phyloP scores from a whole-genome alignment of 1,140 invertebrate genomes.

The Maconellicoccus hirsutus region DNA sequence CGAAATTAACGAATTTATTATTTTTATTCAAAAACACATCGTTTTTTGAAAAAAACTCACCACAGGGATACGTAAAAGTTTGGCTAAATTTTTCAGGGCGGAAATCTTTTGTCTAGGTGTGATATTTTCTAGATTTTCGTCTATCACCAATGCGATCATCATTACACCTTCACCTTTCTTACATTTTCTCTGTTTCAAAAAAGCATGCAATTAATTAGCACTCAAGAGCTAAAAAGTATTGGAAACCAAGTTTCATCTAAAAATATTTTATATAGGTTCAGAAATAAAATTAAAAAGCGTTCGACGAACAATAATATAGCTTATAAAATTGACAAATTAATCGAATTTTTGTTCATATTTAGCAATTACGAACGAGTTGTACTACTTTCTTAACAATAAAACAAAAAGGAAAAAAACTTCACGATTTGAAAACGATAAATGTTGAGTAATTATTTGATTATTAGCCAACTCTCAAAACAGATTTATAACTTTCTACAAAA shows the following conservation, averaged over 20 bases:
- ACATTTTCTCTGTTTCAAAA: conserved; percentile 37
- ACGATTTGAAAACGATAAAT: not conserved
- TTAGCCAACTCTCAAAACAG: too few relatives aligned
- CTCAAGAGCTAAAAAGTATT: too few relatives aligned
- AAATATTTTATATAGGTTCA: too few relatives aligned
- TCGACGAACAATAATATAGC: too few relatives aligned
- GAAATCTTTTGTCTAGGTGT: conserved; percentile 39
- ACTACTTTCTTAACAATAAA: not conserved
- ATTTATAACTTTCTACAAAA: not conserved
- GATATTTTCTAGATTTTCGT: conserved; percentile 38
- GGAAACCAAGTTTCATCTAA: too few relatives aligned
- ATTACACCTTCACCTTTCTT: conserved; percentile 35
- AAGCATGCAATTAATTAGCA: too few relatives aligned
- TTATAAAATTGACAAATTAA: too few relatives aligned
- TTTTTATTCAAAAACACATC: too few relatives aligned
- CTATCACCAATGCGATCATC: conserved; percentile 38
- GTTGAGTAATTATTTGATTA: too few relatives aligned
- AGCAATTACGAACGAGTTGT: not conserved
- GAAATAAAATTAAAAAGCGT: too few relatives aligned
- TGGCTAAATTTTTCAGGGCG: conserved; percentile 37
- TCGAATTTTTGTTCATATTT: not conserved
- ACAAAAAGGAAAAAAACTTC: not conserved
- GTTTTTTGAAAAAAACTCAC: conserved; percentile 30
- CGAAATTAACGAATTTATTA: too few relatives aligned
- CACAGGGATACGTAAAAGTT: conserved; percentile 27